Conservation (phyloP, 2,888 invertebrate genomes). For the Microctonus hyperodae region DNA sequence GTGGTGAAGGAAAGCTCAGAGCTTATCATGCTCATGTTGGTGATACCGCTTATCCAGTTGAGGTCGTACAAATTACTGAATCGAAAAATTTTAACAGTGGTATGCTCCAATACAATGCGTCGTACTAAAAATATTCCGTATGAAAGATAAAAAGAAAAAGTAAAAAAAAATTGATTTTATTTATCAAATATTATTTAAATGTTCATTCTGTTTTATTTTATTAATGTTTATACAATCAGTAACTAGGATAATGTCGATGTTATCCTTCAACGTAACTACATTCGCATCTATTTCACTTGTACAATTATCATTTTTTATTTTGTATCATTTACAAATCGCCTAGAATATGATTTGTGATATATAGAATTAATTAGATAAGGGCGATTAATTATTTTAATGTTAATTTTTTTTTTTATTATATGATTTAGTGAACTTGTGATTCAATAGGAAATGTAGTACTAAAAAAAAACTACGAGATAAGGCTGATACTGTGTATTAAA, state of each 20-base stretch:
- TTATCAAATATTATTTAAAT: neutral
- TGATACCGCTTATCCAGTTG: slow-evolving; percentile 49
- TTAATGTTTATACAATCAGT: slow-evolving; percentile 24
- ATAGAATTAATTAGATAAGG: neutral
- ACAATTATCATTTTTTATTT: slow-evolving; percentile 3
- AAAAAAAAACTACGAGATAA: slow-evolving; percentile 48
- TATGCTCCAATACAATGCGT: slow-evolving; percentile 59
- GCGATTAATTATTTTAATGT: slow-evolving; percentile 29
- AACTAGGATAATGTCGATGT: neutral
- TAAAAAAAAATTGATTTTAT: neutral
- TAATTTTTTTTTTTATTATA: no score
- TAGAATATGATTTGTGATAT: slow-evolving; percentile 33
- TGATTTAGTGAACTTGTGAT: slow-evolving; percentile 53
- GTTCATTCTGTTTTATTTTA: neutral
- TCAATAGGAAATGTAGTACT: slow-evolving; percentile 54
- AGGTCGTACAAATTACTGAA: slow-evolving; percentile 51
- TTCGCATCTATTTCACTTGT: slow-evolving; percentile 7
- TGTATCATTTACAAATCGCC: slow-evolving; percentile 18
- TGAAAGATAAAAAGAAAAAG: neutral
- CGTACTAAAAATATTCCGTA: slow-evolving; percentile 54
- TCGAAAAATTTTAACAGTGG: slow-evolving; percentile 55
- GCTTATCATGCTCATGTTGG: slow-evolving; percentile 50
- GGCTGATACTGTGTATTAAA: slow-evolving; percentile 59
- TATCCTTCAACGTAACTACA: neutral
- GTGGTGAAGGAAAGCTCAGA: slow-evolving; percentile 49